phyloP scores from a whole-genome alignment of 2,113 vertebrate genomes.

The Callospermophilus lateralis region DNA sequence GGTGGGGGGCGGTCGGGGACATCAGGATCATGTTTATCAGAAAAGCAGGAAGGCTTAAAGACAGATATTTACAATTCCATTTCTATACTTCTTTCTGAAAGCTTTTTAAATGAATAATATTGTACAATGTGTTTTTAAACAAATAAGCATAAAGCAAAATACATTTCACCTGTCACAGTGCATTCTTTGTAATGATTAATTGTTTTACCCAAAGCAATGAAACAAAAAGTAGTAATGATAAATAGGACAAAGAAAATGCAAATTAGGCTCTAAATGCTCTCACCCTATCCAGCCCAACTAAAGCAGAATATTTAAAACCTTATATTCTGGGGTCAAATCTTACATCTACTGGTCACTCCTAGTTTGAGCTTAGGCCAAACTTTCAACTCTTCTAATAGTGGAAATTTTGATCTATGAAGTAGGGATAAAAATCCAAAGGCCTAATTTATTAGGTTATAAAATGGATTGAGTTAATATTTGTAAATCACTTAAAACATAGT shows the following conservation, averaged over 20 bases:
- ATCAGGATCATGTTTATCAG: no score
- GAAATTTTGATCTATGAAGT: not conserved
- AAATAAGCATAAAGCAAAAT: not conserved
- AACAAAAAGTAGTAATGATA: not conserved
- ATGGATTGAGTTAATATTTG: not conserved
- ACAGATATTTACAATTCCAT: not conserved
- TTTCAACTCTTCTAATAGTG: not conserved
- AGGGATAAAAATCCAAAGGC: not conserved
- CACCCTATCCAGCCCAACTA: accelerated
- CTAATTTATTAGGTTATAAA: not conserved
- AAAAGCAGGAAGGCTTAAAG: no score
- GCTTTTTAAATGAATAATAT: not conserved
- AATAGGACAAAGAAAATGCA: conserved; percentile 9
- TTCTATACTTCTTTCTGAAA: not conserved
- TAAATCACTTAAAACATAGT: not conserved
- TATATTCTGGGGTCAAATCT: not conserved
- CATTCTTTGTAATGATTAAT: not conserved
- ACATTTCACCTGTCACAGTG: not conserved
- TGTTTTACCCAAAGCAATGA: not conserved
- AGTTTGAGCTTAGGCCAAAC: not conserved
- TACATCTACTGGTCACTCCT: not conserved
- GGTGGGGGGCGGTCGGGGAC: no score
- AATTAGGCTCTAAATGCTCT: not conserved
- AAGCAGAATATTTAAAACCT: not conserved
- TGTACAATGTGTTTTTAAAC: not conserved